These are phyloP conservation scores for Drosophila aldrichi DNA, from an alignment of 2,888 invertebrate species.

Conservation along the genomic window DNA sequence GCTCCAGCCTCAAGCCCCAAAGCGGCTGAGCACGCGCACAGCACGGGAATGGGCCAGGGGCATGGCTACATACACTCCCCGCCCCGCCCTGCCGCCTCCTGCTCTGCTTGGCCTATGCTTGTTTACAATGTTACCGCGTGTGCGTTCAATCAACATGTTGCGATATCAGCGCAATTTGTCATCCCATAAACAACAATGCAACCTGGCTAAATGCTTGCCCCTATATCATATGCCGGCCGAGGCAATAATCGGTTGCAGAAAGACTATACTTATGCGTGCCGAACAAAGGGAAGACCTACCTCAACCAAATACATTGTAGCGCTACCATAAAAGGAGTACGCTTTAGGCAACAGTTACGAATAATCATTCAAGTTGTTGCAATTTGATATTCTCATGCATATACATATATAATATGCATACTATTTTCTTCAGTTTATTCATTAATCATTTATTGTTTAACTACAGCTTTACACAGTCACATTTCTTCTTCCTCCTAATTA, in stretches of 20 bases:
- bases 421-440: neutral
- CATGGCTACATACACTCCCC: constrained; percentile 18
- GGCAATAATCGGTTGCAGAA: constrained; percentile 43
- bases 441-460: neutral
- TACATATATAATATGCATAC: too few species aligned
- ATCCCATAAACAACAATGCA: constrained; percentile 78
- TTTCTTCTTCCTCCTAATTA: neutral
- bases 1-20: constrained; percentile 49
- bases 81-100: neutral
- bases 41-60: constrained; percentile 43
- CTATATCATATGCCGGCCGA: constrained; percentile 48
- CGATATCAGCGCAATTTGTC: constrained; percentile 81
- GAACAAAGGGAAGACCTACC: constrained; percentile 28
- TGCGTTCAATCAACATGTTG: constrained; percentile 80
- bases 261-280: constrained; percentile 39
- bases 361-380: neutral
- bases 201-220: constrained; percentile 59
- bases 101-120: constrained; percentile 8
- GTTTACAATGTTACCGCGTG: constrained; percentile 75
- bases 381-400: neutral
- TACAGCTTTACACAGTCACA: neutral
- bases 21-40: constrained; percentile 74
- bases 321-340: neutral
- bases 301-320: constrained; percentile 16
- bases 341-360: neutral